Percentiles rank a stretch among this genome's conserved stretches.
Evolutionary conservation across 2,797 vertebrate genomes (phyloP).

Genomic region (Naso thynnoides): DNA sequence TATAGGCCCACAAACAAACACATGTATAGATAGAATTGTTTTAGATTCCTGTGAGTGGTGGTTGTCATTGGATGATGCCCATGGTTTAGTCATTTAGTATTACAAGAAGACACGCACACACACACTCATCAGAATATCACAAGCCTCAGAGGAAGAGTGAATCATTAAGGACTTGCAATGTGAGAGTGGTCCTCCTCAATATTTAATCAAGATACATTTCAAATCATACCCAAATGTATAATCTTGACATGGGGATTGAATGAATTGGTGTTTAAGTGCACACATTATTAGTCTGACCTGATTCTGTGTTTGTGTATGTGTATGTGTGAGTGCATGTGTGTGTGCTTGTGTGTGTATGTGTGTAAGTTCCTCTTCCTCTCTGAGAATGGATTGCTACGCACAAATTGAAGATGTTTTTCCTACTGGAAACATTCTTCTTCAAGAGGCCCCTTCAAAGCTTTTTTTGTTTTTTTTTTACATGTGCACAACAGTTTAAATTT

Average conservation of each 20-base stretch:
- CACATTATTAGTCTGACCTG: slow-evolving; percentile 62
- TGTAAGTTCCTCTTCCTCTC: slow-evolving; percentile 24
- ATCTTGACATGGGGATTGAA: slow-evolving; percentile 76
- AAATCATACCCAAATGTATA: slow-evolving; percentile 80
- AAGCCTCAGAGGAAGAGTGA: slow-evolving; percentile 78
- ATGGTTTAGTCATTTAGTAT: slow-evolving; percentile 10
- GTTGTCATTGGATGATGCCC: background rate
- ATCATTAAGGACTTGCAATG: slow-evolving; percentile 79
- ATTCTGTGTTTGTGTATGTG: slow-evolving; percentile 41
- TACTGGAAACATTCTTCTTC: slow-evolving; percentile 42
- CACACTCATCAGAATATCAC: slow-evolving; percentile 46
- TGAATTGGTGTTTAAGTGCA: slow-evolving; percentile 76
- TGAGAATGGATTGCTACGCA: slow-evolving; percentile 49
- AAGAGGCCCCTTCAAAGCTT: slow-evolving; percentile 40
- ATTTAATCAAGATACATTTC: slow-evolving; percentile 84
- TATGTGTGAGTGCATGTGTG: slow-evolving; percentile 12
- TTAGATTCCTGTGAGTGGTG: background rate
- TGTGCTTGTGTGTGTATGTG: slow-evolving; percentile 16
- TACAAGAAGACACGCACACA: slow-evolving; percentile 9
- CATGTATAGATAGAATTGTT: background rate
- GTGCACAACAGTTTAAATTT: slow-evolving; percentile 12
- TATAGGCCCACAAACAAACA: background rate
- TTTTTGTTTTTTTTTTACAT: slow-evolving; percentile 17
- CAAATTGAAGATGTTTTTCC: slow-evolving; percentile 58
- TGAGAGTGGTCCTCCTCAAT: slow-evolving; percentile 78